Conservation (phyloP, 2,888 invertebrate genomes). For the Conomelus anceps region DNA sequence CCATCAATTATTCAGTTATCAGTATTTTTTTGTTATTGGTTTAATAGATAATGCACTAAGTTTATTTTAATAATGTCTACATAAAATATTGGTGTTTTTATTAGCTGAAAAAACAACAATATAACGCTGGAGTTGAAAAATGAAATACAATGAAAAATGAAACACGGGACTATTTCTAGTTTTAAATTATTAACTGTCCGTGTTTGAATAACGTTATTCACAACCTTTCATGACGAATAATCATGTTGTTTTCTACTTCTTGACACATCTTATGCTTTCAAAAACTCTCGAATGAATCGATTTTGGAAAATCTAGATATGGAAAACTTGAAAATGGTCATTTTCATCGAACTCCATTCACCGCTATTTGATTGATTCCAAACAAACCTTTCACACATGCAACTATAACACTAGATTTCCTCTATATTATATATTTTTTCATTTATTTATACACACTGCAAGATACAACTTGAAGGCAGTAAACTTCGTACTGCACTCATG, state of each 20-base stretch:
- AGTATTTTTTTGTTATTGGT: background rate
- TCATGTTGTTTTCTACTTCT: background rate
- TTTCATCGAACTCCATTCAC: background rate
- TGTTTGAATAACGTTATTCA: background rate
- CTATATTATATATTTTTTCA: background rate
- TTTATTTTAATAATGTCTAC: background rate
- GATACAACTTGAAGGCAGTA: background rate
- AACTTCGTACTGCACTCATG: background rate
- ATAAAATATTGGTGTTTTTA: background rate
- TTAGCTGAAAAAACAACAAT: background rate
- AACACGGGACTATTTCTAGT: background rate
- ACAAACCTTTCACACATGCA: background rate
- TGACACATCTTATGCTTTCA: background rate
- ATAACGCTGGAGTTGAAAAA: background rate
- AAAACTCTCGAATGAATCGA: background rate
- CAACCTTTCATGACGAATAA: background rate
- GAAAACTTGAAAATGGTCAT: background rate
- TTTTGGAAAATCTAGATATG: background rate
- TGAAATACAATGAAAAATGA: too few relatives aligned
- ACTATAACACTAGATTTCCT: background rate
- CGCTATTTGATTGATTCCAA: background rate
- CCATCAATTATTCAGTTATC: background rate
- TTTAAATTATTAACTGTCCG: background rate
- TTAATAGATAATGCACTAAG: background rate
- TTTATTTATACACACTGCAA: background rate